Base-by-base conservation (phyloP, 2,797 vertebrate species). In the Manis javanica region DNA sequence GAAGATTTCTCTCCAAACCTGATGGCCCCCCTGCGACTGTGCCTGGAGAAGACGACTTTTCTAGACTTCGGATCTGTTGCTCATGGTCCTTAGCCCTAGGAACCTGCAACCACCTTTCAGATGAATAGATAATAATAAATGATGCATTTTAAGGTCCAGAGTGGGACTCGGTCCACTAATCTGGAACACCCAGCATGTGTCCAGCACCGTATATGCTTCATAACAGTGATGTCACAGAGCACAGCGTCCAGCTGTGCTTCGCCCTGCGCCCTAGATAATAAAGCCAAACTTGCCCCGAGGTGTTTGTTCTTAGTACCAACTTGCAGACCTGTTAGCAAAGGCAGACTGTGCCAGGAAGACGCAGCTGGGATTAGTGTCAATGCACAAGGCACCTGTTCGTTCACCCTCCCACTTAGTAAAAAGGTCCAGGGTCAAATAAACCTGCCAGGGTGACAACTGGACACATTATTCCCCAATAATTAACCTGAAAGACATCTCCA, bases 311-410 rank as follows among this genome's bases (percentile, higher is more conserved):
- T 78, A 89, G 69, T 49, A 55, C 66, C 87, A 19, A 77, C 19
- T 64, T 92, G 72, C 3, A 53, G 78, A 42, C 91, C 72, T 84
- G 78, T 15, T 51, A 66, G 21, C 64, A 1, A n/a, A 10, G n/a
- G 94, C 63, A 34, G 8, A 0, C 68, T 42, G 83, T 81, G 9
- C 91, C 78, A 21, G 86, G 71, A 96, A 90, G 93, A 94, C 8
- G 51, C 64, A 13, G 74, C 74, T 75, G 57, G 64, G 90, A 59
- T 7, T 4, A 89, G 77, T 72, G 69, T 7, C 94, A 87, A 83
- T 55, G 92, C 5, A 37, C 74, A 63, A 81, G 34, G 77, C 23
- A 51, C 68, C 53, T 77, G 75, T 74, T 91, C 68, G 9, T 61
- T 59, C 55, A 42, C 71, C 34, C 77, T 7, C 53, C 59, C 42